Evolutionary conservation across 2,113 vertebrate species (phyloP).

Genomic region (Trinectes maculatus): DNA sequence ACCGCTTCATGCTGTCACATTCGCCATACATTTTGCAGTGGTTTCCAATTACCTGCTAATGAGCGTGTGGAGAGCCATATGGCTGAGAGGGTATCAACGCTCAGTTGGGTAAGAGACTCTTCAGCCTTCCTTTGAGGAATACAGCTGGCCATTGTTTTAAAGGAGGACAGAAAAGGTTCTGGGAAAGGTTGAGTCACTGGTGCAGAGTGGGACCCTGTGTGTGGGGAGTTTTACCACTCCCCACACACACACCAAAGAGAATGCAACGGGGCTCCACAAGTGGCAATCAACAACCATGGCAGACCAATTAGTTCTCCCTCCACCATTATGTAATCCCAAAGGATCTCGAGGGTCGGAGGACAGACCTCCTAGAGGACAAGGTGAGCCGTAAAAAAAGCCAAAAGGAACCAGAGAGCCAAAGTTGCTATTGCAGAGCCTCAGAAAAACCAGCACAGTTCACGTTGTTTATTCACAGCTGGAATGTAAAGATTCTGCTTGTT

Average conservation of each 20-base stretch:
- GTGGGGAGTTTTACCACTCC: conserved; percentile 30
- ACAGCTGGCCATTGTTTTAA: conserved; percentile 75
- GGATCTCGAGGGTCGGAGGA: conserved; percentile 30
- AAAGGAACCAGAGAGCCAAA: conserved; percentile 24
- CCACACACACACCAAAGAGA: conserved; percentile 27
- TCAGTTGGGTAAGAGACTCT: conserved; percentile 29
- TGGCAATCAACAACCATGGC: conserved; percentile 34
- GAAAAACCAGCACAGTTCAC: conserved; percentile 22
- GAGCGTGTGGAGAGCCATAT: conserved; percentile 56
- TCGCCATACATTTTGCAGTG: conserved; percentile 41
- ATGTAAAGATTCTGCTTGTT: conserved; percentile 62
- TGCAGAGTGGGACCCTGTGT: conserved; percentile 39
- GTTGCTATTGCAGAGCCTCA: conserved; percentile 20
- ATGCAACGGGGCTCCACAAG: conserved; percentile 12
- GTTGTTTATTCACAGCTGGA: conserved; percentile 56
- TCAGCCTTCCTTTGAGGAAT: conserved; percentile 34
- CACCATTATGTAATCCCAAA: conserved; percentile 42
- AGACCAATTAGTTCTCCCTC: conserved; percentile 52
- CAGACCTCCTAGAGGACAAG: conserved; percentile 27
- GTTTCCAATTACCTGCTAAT: conserved; percentile 65
- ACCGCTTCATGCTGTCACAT: conserved; percentile 48
- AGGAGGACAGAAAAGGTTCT: conserved; percentile 45
- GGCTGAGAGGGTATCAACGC: conserved; percentile 52
- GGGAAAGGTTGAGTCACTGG: conserved; percentile 70
- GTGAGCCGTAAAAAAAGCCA: conserved; percentile 19